Evolutionary conservation across 2,888 invertebrate genomes (phyloP).

Genomic region (Thalpophila matura): DNA sequence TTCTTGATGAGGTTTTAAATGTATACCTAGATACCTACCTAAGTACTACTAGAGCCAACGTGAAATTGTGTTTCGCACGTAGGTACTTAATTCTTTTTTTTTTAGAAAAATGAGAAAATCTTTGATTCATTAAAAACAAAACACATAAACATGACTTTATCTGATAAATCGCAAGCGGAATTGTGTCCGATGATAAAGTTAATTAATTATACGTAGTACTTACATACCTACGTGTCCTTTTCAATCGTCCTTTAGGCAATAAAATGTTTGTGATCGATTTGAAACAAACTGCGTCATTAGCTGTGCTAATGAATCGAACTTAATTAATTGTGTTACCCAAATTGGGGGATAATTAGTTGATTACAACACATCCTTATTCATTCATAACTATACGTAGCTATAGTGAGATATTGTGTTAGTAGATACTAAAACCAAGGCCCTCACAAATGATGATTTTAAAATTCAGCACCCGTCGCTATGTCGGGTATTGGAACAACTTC

Average conservation of each 20-base stretch:
- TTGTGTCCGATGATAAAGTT: constrained; percentile 13
- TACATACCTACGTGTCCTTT: constrained; percentile 12
- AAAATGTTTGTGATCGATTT: constrained; percentile 23
- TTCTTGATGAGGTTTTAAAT: too few species aligned
- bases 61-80: too few species aligned
- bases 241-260: constrained; percentile 13
- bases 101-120: too few species aligned
- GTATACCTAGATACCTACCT: too few species aligned
- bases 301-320: constrained; percentile 6
- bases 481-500: constrained; percentile 19
- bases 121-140: neutral
- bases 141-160: constrained; percentile 23
- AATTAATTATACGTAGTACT: constrained; percentile 37
- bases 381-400: constrained; percentile 3
- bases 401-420: constrained; percentile 7
- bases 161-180: constrained; percentile 14
- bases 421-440: constrained; percentile 16
- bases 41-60: too few species aligned
- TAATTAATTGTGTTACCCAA: constrained; percentile 6
- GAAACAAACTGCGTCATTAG: constrained; percentile 12
- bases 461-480: constrained; percentile 25
- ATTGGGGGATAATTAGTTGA: neutral
- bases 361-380: constrained; percentile 1
- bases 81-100: too few species aligned
- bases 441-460: constrained; percentile 35